Conservation (phyloP, 2,113 vertebrate species). For the Cheilinus undulatus region DNA sequence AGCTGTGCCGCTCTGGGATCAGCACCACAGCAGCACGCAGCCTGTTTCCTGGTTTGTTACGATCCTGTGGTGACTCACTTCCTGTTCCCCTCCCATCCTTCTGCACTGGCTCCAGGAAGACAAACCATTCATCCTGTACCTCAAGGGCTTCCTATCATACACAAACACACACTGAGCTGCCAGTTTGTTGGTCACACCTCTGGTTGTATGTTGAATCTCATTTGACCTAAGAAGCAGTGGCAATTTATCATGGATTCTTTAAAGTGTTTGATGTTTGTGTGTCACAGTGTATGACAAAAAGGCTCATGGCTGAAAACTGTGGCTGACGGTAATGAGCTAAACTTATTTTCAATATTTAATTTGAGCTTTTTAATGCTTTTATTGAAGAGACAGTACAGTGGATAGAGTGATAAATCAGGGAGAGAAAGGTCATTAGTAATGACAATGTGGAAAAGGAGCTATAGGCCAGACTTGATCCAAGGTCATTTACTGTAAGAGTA, state of each 20-base stretch:
- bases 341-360: no score
- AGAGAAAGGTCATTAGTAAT: no score
- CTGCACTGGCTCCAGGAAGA: constrained; percentile 71
- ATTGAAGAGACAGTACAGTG: no score
- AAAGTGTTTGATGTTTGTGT: neutral
- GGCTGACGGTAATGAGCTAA: neutral
- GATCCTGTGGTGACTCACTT: constrained; percentile 56
- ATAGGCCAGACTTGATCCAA: no score
- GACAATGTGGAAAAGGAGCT: no score
- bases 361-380: no score
- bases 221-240: neutral
- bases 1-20: constrained; percentile 24
- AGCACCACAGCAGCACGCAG: constrained; percentile 22
- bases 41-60: constrained; percentile 49
- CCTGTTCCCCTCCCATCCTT: constrained; percentile 75
- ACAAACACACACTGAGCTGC: neutral
- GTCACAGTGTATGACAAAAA: neutral
- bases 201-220: neutral
- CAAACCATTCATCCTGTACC: constrained; percentile 56
- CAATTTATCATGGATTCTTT: neutral
- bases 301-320: neutral
- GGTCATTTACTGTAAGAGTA: no score
- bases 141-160: constrained; percentile 66
- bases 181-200: neutral
- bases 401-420: no score